phyloP scores from a whole-genome alignment of 1,140 invertebrate genomes.

The Eupristina koningsbergeri region DNA sequence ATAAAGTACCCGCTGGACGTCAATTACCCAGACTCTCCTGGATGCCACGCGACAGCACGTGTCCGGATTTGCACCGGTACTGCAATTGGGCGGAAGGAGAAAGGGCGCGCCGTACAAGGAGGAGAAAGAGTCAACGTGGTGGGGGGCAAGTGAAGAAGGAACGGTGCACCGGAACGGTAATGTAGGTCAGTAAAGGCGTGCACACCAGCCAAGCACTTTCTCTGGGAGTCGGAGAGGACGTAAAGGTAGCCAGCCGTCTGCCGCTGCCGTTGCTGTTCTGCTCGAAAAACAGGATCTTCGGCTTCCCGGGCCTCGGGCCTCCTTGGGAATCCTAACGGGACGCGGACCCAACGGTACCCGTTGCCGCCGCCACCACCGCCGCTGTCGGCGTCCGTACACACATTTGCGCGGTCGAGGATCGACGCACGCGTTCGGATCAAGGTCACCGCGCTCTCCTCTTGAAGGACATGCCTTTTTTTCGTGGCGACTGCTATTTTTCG shows the following conservation, averaged over 20 bases:
- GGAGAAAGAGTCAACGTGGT: slow-evolving; percentile 45
- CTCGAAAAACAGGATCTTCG: slow-evolving; percentile 65
- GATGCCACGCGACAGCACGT: slow-evolving; percentile 7
- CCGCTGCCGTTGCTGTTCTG: slow-evolving; percentile 35
- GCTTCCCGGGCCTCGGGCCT: slow-evolving; percentile 26
- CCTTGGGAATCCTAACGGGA: slow-evolving; percentile 57
- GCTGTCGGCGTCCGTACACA: neutral
- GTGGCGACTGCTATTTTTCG: neutral
- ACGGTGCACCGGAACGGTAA: slow-evolving; percentile 58
- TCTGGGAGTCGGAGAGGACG: slow-evolving; percentile 57
- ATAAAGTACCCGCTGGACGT: neutral
- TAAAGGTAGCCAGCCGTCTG: too few relatives aligned
- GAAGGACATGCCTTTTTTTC: slow-evolving; percentile 24
- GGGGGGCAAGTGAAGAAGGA: slow-evolving; percentile 53
- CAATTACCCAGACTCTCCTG: neutral
- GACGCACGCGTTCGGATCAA: slow-evolving; percentile 30
- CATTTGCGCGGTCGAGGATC: neutral
- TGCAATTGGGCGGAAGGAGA: neutral
- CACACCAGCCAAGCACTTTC: slow-evolving; percentile 66
- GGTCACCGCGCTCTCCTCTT: slow-evolving; percentile 8
- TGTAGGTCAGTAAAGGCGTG: slow-evolving; percentile 72
- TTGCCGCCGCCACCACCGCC: neutral
- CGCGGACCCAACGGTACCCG: slow-evolving; percentile 58
- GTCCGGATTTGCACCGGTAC: slow-evolving; percentile 24
- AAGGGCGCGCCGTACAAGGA: neutral